A percentile compares a stretch with the other conserved stretches of the same genome.
Conservation (phyloP, 2,113 vertebrate species). For the Limnothrissa miodon region DNA sequence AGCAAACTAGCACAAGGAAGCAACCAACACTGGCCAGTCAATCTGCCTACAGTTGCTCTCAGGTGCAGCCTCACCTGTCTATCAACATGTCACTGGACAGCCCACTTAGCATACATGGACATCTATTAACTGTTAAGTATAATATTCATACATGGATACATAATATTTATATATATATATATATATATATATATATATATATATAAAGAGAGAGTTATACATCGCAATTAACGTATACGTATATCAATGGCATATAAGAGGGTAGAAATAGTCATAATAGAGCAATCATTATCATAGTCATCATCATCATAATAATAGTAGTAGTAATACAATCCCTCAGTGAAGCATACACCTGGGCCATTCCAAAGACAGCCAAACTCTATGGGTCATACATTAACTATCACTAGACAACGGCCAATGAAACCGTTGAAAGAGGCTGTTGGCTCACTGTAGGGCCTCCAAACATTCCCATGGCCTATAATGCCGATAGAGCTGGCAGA, state of each 20-base stretch:
- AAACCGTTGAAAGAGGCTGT: neutral
- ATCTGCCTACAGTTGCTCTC: neutral
- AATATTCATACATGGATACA: slow-evolving; percentile 77
- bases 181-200: slow-evolving; percentile 60
- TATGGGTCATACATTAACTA: neutral
- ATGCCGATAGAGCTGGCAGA: neutral
- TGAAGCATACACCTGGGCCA: slow-evolving; percentile 67
- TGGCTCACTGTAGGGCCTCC: neutral
- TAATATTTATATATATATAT: slow-evolving; percentile 61
- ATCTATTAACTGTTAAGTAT: slow-evolving; percentile 67
- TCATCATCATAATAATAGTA: slow-evolving; percentile 47
- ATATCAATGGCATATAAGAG: slow-evolving; percentile 79
- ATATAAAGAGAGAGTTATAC: slow-evolving; percentile 77
- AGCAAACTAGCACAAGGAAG: neutral
- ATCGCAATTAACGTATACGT: slow-evolving; percentile 77
- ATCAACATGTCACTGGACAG: slow-evolving; percentile 32
- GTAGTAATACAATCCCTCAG: slow-evolving; percentile 70
- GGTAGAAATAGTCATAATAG: slow-evolving; percentile 72
- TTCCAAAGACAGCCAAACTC: slow-evolving; percentile 59
- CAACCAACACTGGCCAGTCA: neutral
- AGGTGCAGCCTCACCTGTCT: neutral
- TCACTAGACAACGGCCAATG: neutral
- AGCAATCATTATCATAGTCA: slow-evolving; percentile 67
- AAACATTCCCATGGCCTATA: neutral
- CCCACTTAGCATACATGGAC: slow-evolving; percentile 65